Percentiles rank a stretch among this genome's conserved stretches.
Evolutionary conservation across 2,797 vertebrate genomes (phyloP).

Genomic region (Danio albolineatus): DNA sequence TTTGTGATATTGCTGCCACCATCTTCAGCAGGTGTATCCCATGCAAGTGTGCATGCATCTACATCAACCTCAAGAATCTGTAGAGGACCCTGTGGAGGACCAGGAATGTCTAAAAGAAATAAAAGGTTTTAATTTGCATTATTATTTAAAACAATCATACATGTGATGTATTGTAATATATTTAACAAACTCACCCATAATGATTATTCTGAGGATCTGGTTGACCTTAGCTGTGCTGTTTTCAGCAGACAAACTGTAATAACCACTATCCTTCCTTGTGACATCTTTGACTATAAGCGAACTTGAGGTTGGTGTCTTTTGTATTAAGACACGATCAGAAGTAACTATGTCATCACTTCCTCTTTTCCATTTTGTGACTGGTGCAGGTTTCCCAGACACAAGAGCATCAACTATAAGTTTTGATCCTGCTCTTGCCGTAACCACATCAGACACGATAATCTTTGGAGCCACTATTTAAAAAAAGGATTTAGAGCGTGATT

Average conservation of each 20-base stretch:
- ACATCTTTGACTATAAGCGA: constrained; percentile 93
- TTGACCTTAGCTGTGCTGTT: constrained; percentile 88
- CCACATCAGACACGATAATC: constrained; percentile 90
- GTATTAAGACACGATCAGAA: constrained; percentile 89
- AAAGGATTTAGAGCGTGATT: neutral
- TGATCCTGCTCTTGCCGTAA: constrained; percentile 92
- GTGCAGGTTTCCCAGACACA: constrained; percentile 92
- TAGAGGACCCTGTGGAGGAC: constrained; percentile 92
- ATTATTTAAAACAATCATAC: neutral
- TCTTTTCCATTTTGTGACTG: constrained; percentile 91
- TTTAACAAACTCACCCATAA: constrained; percentile 87
- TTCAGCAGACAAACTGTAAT: constrained; percentile 92
- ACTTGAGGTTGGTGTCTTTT: constrained; percentile 87
- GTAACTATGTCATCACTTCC: constrained; percentile 88
- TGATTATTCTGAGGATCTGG: constrained; percentile 89
- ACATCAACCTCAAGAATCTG: constrained; percentile 91
- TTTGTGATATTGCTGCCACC: constrained; percentile 97
- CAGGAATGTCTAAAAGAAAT: constrained; percentile 87
- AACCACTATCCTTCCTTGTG: constrained; percentile 90
- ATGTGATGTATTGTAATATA: neutral
- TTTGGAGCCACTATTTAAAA: constrained; percentile 89
- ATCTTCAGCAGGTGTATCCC: constrained; percentile 94
- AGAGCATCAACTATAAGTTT: constrained; percentile 94
- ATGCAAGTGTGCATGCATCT: constrained; percentile 92
- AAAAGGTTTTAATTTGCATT: neutral